phyloP scores from a whole-genome alignment of 2,888 invertebrate genomes.

The Drosophila melanocephala region DNA sequence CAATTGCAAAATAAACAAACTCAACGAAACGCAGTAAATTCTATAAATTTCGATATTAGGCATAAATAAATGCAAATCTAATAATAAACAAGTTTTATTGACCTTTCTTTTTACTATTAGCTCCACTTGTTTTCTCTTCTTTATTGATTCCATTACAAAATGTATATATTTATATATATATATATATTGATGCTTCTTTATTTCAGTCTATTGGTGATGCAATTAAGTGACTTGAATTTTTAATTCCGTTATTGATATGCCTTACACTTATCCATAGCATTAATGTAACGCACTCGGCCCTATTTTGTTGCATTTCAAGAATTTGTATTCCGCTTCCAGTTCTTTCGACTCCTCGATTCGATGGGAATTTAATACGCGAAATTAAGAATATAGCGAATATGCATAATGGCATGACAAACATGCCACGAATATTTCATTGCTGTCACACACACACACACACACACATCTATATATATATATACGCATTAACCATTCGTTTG shows the following conservation, averaged over 20 bases:
- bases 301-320: neutral
- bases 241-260: neutral
- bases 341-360: neutral
- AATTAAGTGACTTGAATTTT: neutral
- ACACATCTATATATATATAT: neutral
- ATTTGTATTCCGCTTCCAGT: neutral
- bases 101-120: neutral
- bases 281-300: neutral
- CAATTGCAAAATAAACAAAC: neutral
- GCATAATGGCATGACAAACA: constrained; percentile 42
- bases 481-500: constrained; percentile 3
- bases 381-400: constrained; percentile 15
- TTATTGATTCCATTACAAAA: neutral
- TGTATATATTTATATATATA: neutral
- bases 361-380: constrained; percentile 2
- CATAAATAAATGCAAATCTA: neutral
- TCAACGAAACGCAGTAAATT: neutral
- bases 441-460: neutral
- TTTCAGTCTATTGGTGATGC: neutral
- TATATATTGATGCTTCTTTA: neutral
- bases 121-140: neutral
- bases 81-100: neutral
- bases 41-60: neutral
- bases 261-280: neutral
- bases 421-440: constrained; percentile 49